Base-by-base conservation (phyloP, 2,888 invertebrate species). In the Caenorhabditis sinica region DNA sequence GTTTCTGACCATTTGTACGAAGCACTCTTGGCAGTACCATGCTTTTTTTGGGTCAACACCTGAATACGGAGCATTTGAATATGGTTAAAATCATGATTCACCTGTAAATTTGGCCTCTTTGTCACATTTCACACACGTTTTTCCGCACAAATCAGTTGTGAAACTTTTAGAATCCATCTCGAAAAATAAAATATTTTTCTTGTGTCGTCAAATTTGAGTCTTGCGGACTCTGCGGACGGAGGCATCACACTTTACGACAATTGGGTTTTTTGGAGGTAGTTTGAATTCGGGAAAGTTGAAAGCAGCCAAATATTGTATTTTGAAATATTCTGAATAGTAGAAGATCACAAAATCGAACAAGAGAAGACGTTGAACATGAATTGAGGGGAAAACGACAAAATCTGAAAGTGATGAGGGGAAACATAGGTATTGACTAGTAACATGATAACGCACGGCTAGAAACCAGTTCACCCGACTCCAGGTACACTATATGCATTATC, bases 21-120 rank as follows among this genome's bases (percentile, higher is more conserved):
- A 91, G 63, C 91, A 92, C n/a, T 86, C 82, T 33, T 66, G 60
- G 72, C 91, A 91, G 68, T 91, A 91, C 58, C 87, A 86, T 4
- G 91, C 91, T 74, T 90, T 89, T 61, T 87, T 89, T n/a, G 87
- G 83, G 53, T 91, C 90, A 5, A 85, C 79, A 15, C 90, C 89
- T 88, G 53, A 68, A 83, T 53, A 69, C 5, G 5, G 20, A 1
- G 5, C 15, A 11, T 15, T 17, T 17, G 8, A 23, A 58, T 3
- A 25, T 49, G 1, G n/a, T 49, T 49, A 49, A 9, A 8, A 8
- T 49, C 20, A 45, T 15, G 33, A 9, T 53, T 49, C 33, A 73
- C 83, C 82, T 11, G 81, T 81, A 33, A 80, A 82, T 63, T 82
- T 68, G 1, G 77, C 84, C 11, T 53, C 36, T 30, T 68, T 45